Base-by-base conservation (phyloP, 2,888 invertebrate species). In the Dasysyrphus tricinctus region DNA sequence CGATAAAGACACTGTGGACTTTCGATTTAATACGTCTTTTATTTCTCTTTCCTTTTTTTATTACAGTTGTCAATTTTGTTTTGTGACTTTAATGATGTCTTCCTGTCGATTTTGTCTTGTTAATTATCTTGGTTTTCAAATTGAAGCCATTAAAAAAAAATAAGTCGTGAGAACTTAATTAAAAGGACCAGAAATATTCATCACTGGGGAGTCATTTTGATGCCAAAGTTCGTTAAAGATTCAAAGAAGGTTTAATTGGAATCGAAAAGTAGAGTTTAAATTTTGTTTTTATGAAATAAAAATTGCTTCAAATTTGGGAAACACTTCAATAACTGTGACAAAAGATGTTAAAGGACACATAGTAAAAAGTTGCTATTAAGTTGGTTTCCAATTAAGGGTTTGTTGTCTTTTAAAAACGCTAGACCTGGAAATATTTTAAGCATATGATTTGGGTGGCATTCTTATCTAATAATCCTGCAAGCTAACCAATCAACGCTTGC, bases 81-180 rank as follows among this genome's bases (percentile, higher is more conserved):
- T 51, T 29, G 12, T 67, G 16, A 12, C 65, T 67, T 54, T 32
- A 69, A 69, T 54, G 9, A 69, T 69, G 54, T 24, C 12, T 69
- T 69, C 69, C 69, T 54, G 39, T 51, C 69, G 69, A n/a, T 0
- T 69, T 37, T 37, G 67, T 51, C 37, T 67, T 14, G 14, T 37
- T 67, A 67, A 51, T 19, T 34, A 51, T 34, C 3, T 34, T 67
- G 67, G 24, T 12, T 65, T 32, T 29, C 0, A 19, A 42, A 63
- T 44, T 63, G 19, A 47, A 47, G 65, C 0, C 11, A 44, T 29
- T 11, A 0, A 16, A n/a, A 9, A 63, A 11, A 32, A 44, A 5
- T 24, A 11, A 32, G 7, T 63, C 44, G 63, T 63, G 63, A 47
- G 63, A 63, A 63, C n/a, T 47, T 11, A 6, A 63, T 32, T 5